Percentiles rank a stretch among this genome's conserved stretches.
These are phyloP conservation scores for Cyanoliseus patagonus DNA, from an alignment of 2,113 vertebrate species.

Conservation along the genomic window DNA sequence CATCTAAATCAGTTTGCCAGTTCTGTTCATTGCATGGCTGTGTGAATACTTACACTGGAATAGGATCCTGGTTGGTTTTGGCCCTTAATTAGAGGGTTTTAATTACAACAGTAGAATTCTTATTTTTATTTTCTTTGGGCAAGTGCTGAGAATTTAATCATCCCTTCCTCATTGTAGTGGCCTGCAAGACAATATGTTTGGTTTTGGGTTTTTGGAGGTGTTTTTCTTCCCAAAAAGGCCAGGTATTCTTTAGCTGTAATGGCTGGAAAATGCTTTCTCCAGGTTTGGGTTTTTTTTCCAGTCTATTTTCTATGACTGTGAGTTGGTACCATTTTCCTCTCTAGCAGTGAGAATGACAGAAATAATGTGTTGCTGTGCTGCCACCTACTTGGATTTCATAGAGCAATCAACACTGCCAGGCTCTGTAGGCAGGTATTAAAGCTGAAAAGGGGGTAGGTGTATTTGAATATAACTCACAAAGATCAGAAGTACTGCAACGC, in stretches of 20 bases:
- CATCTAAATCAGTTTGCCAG: background rate
- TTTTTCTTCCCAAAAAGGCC: background rate
- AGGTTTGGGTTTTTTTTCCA: background rate
- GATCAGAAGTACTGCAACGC: slow-evolving; percentile 17
- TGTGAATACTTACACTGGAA: background rate
- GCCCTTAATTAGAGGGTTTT: background rate
- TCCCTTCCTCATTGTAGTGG: background rate
- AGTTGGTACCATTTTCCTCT: slow-evolving; percentile 43
- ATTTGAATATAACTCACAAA: slow-evolving; percentile 27
- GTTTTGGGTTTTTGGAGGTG: background rate
- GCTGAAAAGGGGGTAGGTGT: slow-evolving; percentile 48
- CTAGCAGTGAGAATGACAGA: slow-evolving; percentile 28
- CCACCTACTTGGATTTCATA: slow-evolving; percentile 56
- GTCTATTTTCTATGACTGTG: background rate
- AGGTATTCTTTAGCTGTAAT: background rate
- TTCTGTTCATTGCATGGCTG: background rate
- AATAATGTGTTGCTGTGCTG: slow-evolving; percentile 64
- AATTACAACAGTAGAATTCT: background rate
- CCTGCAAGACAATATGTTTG: background rate
- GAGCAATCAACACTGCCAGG: slow-evolving; percentile 46
- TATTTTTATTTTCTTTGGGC: background rate
- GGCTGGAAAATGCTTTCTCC: background rate
- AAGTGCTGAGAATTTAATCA: background rate
- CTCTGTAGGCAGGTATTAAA: slow-evolving; percentile 52
- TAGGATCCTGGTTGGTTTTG: background rate